phyloP scores from a whole-genome alignment of 2,797 vertebrate species.

The Coilia nasus region DNA sequence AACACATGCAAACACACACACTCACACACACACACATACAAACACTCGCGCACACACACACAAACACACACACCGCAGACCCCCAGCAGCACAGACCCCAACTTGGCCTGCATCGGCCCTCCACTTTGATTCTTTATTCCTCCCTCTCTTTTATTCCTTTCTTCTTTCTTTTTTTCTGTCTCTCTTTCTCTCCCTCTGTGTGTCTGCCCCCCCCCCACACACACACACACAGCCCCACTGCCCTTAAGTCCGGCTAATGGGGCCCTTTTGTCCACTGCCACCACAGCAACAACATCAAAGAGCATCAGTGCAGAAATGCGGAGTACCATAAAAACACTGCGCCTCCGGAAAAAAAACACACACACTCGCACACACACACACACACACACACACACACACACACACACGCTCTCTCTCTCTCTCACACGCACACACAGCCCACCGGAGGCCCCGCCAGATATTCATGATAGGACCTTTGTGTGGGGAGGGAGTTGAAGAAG shows the following conservation, averaged over 20 bases:
- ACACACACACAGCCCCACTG: slow-evolving; percentile 50
- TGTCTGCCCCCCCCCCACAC: slow-evolving; percentile 63
- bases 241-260: slow-evolving; percentile 78
- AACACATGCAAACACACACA: no score
- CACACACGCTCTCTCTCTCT: slow-evolving; percentile 49
- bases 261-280: slow-evolving; percentile 82
- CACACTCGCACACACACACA: slow-evolving; percentile 47
- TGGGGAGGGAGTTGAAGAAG: slow-evolving; percentile 50
- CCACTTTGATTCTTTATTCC: slow-evolving; percentile 82
- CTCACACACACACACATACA: neutral
- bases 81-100: neutral
- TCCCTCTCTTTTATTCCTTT: slow-evolving; percentile 46
- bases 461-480: slow-evolving; percentile 74
- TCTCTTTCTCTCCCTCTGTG: neutral
- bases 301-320: slow-evolving; percentile 75
- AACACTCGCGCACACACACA: no score
- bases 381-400: slow-evolving; percentile 41
- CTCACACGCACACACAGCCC: slow-evolving; percentile 45
- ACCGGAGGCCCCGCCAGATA: slow-evolving; percentile 78
- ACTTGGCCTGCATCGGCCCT: slow-evolving; percentile 27
- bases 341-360: slow-evolving; percentile 61
- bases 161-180: slow-evolving; percentile 33
- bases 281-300: slow-evolving; percentile 95
- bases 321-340: slow-evolving; percentile 69
- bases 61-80: neutral